Percentiles rank a stretch among this genome's conserved stretches.
phyloP scores from a whole-genome alignment of 2,113 vertebrate genomes.

The Menidia beryllina region DNA sequence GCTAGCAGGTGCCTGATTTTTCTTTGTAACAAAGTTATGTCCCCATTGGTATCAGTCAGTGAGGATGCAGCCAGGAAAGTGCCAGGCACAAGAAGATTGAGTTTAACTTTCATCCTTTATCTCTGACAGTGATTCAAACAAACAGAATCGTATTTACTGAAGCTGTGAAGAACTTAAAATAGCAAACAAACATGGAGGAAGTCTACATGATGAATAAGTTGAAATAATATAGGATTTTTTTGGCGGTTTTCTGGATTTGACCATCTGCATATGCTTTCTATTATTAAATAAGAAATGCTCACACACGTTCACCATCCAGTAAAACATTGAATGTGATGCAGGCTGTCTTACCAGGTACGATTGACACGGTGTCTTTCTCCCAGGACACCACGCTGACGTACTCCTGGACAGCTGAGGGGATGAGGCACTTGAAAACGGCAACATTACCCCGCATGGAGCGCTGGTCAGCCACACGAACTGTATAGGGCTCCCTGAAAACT shows the following conservation, averaged over 20 bases:
- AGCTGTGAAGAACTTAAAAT: constrained; percentile 27
- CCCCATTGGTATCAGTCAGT: constrained; percentile 53
- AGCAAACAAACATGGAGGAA: constrained; percentile 16
- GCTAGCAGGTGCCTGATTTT: constrained; percentile 62
- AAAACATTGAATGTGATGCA: neutral
- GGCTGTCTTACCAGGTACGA: constrained; percentile 91
- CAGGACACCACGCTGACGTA: constrained; percentile 98
- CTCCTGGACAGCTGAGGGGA: constrained; percentile 97
- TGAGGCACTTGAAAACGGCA: constrained; percentile 99
- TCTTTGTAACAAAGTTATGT: constrained; percentile 58
- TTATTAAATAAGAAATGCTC: constrained; percentile 39
- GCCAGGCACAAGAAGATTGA: constrained; percentile 56
- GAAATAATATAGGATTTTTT: constrained; percentile 13
- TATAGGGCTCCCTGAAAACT: constrained; percentile 99
- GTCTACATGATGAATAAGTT: neutral
- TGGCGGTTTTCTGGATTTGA: constrained; percentile 16
- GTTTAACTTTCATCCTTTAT: constrained; percentile 42
- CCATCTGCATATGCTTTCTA: constrained; percentile 43
- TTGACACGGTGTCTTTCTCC: constrained; percentile 99
- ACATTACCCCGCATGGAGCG: constrained; percentile 98
- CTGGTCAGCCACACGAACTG: constrained; percentile 98
- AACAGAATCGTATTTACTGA: constrained; percentile 59
- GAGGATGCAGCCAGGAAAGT: constrained; percentile 47
- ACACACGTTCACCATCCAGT: constrained; percentile 3
- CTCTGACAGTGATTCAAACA: constrained; percentile 49